Evolutionary conservation across 2,888 invertebrate genomes (phyloP), one percentile per base, ranked within the genome.

Genomic region (Aproaerema taeniolella): DNA sequence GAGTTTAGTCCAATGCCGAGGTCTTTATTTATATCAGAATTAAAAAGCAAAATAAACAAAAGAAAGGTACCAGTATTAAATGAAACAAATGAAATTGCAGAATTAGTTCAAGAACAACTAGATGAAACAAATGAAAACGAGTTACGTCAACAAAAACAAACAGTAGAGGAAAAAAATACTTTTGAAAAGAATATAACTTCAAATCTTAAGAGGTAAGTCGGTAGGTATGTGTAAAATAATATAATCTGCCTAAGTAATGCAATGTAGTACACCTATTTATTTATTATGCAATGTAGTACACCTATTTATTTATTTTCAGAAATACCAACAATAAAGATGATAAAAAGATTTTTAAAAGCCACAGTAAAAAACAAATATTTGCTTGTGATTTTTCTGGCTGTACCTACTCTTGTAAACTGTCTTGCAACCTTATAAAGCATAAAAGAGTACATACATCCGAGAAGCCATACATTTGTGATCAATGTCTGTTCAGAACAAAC

Each of bases 381-480:
- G 47, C 58, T 14, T 90, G 90, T 65, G 72, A 87, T 45, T 78
- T 71, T 49, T 77, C 82, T 46, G 72, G 80, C 29, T 90, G 90
- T 56, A 71, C 70, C 24, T 90, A 90, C 61, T 76, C 74, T 45
- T 80, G 88, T 44, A 89, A 88, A 61, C 53, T 79, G 26, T 73
- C 75, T 14, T 82, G 78, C 29, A 87, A 87, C 55, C 63, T 87
- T n/a, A 69, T 67, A 29, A 87, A 83, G 49, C 87, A 87, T 46
- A 78, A 67, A 56, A 64, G 86, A 46, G 72, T 65, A 17, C 87
- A 87, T 42, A 80, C 80, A 5, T 64, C 68, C 30, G 82, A 86
- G 41, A 81, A 78, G 38, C 86, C 79, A 1, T 87, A 74, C 52
- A 62, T 82, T 17, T 87, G 87, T 67, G 86, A 87, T 39, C 64